Percentiles rank a stretch among this genome's conserved stretches.
phyloP scores from a whole-genome alignment of 2,113 vertebrate genomes.

The Globicephala melas region DNA sequence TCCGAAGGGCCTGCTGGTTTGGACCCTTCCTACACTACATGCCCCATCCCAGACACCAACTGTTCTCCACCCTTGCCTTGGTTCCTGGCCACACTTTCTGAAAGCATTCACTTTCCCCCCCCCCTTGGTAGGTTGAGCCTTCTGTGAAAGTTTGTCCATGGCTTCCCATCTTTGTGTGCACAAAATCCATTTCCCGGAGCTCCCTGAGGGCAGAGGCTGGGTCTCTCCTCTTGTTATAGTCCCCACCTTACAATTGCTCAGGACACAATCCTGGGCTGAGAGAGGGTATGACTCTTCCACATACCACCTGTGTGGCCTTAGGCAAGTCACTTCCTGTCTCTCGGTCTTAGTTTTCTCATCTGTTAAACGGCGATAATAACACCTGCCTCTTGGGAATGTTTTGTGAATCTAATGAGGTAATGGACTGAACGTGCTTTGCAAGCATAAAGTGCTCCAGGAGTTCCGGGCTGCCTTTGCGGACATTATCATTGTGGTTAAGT shows the following conservation, averaged over 20 bases:
- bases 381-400: conserved; percentile 32
- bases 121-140: not conserved
- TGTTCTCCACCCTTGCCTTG: not conserved
- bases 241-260: not conserved
- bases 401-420: conserved; percentile 61
- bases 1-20: not conserved
- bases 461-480: not conserved
- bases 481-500: not conserved
- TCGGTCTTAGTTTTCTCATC: conserved; percentile 61
- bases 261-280: not conserved
- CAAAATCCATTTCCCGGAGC: not conserved
- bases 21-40: not conserved
- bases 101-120: not conserved
- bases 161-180: not conserved
- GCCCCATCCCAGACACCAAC: not conserved
- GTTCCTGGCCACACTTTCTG: not conserved
- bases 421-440: conserved; percentile 28
- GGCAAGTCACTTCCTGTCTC: conserved; percentile 51
- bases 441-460: conserved; percentile 51
- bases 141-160: not conserved
- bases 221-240: not conserved
- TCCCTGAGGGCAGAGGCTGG: not conserved
- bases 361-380: conserved; percentile 53
- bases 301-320: not conserved
- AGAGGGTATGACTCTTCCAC: not conserved